These are phyloP conservation scores for Hyles euphorbiae DNA, from an alignment of 1,140 invertebrate genomes.

Conservation along the genomic window DNA sequence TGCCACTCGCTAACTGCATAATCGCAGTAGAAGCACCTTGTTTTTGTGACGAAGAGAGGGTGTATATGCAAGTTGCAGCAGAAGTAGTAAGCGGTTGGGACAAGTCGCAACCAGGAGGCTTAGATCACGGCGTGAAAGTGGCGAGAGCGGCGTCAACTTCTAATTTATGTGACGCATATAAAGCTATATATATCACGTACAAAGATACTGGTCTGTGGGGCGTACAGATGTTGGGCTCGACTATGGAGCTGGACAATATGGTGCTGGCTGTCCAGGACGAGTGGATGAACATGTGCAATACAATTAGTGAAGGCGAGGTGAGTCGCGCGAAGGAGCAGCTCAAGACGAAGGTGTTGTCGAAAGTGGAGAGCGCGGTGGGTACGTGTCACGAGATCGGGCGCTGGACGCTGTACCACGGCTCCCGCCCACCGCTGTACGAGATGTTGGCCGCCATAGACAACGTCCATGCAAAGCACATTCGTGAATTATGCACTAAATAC, in stretches of 20 bases:
- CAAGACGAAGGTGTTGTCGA: conserved; percentile 76
- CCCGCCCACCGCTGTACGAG: conserved; percentile 81
- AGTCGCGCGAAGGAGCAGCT: conserved; percentile 53
- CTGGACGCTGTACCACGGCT: conserved; percentile 85
- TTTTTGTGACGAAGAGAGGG: conserved; percentile 29
- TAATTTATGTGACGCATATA: conserved; percentile 50
- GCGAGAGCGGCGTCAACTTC: conserved; percentile 41
- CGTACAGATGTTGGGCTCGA: conserved; percentile 49
- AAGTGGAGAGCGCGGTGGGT: conserved; percentile 84
- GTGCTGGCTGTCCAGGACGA: conserved; percentile 40
- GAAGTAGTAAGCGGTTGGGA: conserved; percentile 50
- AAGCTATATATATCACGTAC: conserved; percentile 61
- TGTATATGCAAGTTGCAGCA: conserved; percentile 38
- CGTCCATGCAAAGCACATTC: conserved; percentile 77
- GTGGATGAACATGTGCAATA: conserved; percentile 59
- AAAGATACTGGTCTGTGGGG: conserved; percentile 67
- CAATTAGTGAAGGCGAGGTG: conserved; percentile 54
- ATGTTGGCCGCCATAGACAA: conserved; percentile 82
- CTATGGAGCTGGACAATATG: conserved; percentile 53
- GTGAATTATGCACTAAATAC: conserved; percentile 79
- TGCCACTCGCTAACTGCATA: conserved; percentile 82
- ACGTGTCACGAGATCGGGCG: conserved; percentile 89
- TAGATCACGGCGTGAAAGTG: conserved; percentile 37
- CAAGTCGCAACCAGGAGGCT: conserved; percentile 42
- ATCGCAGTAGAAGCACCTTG: conserved; percentile 82